These are phyloP conservation scores for Drosophila prolongata DNA, from an alignment of 2,888 invertebrate species.

Conservation along the genomic window DNA sequence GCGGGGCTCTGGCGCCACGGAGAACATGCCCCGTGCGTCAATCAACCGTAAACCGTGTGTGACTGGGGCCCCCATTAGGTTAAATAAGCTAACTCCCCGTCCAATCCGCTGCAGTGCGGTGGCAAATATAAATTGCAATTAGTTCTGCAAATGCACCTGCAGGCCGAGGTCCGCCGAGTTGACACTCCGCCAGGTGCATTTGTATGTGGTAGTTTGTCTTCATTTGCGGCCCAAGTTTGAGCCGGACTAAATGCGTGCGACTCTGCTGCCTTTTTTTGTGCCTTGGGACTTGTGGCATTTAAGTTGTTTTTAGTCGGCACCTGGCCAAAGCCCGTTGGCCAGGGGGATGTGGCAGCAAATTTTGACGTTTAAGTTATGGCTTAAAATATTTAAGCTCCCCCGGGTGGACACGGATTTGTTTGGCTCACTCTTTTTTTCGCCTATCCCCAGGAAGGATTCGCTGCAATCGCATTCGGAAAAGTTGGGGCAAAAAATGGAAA, in stretches of 20 bases:
- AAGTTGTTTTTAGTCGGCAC: conserved; percentile 63
- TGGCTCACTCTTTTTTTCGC: conserved; percentile 6
- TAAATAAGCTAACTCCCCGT: conserved; percentile 32
- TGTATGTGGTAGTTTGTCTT: conserved; percentile 64
- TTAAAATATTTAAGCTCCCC: conserved; percentile 59
- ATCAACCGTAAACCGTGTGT: conserved; percentile 44
- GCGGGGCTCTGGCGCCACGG: background rate
- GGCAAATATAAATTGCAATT: conserved; percentile 57
- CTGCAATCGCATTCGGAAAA: conserved; percentile 18
- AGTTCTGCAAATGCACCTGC: conserved; percentile 36
- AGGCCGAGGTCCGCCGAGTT: conserved; percentile 6
- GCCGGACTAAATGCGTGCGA: conserved; percentile 22
- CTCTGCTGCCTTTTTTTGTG: conserved; percentile 25
- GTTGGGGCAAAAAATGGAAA: conserved; percentile 1
- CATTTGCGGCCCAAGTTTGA: conserved; percentile 45
- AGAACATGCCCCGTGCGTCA: conserved; percentile 34
- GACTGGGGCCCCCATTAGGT: conserved; percentile 29
- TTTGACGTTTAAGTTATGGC: conserved; percentile 68
- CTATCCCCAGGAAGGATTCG: background rate
- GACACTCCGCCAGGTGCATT: conserved; percentile 53
- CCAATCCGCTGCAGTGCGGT: conserved; percentile 30
- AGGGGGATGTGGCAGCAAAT: conserved; percentile 32
- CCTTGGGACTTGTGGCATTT: conserved; percentile 58
- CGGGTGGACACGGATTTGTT: conserved; percentile 35
- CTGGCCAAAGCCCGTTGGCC: conserved; percentile 18